Percentiles rank a stretch among this genome's conserved stretches.
phyloP scores from a whole-genome alignment of 2,888 invertebrate species.

The Hemistola chrysoprasaria region DNA sequence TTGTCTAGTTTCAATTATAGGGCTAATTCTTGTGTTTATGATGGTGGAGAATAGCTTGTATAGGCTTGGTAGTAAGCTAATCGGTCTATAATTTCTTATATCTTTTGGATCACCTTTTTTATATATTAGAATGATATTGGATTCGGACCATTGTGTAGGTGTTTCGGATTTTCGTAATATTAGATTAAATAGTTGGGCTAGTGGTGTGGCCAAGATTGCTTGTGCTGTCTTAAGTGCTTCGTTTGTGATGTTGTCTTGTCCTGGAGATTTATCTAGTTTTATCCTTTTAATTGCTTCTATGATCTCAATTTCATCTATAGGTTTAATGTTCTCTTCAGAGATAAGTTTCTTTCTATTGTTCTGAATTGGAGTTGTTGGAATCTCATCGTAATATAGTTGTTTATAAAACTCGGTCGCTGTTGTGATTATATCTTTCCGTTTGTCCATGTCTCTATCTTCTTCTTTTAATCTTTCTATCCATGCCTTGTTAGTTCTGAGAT shows the following conservation, averaged over 20 bases:
- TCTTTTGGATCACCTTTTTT: slow-evolving; percentile 20
- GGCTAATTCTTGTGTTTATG: not conserved
- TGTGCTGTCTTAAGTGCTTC: slow-evolving; percentile 10
- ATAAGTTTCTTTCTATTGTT: too few species aligned
- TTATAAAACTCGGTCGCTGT: too few species aligned
- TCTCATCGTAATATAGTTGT: too few species aligned
- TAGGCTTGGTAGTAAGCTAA: slow-evolving; percentile 14
- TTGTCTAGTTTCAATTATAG: not conserved
- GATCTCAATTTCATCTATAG: too few species aligned
- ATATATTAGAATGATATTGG: slow-evolving; percentile 17
- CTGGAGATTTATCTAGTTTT: slow-evolving; percentile 10
- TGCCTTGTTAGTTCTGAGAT: not conserved
- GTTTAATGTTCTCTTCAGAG: too few species aligned
- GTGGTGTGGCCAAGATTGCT: slow-evolving; percentile 2
- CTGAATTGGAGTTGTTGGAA: too few species aligned
- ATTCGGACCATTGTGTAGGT: slow-evolving; percentile 13
- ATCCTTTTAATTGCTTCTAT: slow-evolving; percentile 13
- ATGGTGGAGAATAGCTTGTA: slow-evolving; percentile 22
- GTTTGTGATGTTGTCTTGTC: slow-evolving; percentile 15
- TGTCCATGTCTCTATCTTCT: not conserved
- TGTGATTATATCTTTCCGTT: too few species aligned
- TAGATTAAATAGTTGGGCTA: slow-evolving; percentile 14
- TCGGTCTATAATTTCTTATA: slow-evolving; percentile 23
- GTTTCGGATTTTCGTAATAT: slow-evolving; percentile 1
- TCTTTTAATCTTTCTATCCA: slow-evolving; percentile 7